Evolutionary conservation across 2,113 vertebrate genomes (phyloP).

Genomic region (Polypterus senegalus): DNA sequence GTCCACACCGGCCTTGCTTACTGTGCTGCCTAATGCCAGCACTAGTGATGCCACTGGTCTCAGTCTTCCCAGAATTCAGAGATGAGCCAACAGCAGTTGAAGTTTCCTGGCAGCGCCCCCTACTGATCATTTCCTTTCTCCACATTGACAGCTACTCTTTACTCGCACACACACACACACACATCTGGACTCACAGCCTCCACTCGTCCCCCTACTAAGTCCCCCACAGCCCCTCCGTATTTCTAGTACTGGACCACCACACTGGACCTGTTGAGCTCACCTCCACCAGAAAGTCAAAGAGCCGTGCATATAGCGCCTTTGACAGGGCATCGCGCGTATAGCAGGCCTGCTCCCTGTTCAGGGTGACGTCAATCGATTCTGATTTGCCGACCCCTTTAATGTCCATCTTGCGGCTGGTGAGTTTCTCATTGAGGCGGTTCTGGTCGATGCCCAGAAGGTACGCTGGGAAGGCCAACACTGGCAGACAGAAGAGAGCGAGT

Average conservation of each 20-base stretch:
- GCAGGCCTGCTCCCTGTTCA: conserved; percentile 82
- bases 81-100: no score
- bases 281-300: conserved; percentile 94
- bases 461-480: conserved; percentile 82
- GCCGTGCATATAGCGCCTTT: conserved; percentile 76
- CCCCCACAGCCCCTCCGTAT: background rate
- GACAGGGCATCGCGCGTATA: conserved; percentile 84
- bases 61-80: no score
- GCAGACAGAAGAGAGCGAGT: conserved; percentile 5
- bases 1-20: no score
- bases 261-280: conserved; percentile 29
- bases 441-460: conserved; percentile 82
- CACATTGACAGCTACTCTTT: no score
- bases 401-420: conserved; percentile 92
- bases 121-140: no score
- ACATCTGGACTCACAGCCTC: no score
- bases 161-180: no score
- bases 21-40: no score
- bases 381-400: conserved; percentile 86
- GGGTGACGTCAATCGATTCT: conserved; percentile 82
- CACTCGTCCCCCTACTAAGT: background rate
- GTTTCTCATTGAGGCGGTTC: conserved; percentile 72
- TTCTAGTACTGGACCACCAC: background rate
- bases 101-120: no score
- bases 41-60: no score